Evolutionary conservation across 2,888 invertebrate genomes (phyloP).

Genomic region (Muschampia plurimacula): DNA sequence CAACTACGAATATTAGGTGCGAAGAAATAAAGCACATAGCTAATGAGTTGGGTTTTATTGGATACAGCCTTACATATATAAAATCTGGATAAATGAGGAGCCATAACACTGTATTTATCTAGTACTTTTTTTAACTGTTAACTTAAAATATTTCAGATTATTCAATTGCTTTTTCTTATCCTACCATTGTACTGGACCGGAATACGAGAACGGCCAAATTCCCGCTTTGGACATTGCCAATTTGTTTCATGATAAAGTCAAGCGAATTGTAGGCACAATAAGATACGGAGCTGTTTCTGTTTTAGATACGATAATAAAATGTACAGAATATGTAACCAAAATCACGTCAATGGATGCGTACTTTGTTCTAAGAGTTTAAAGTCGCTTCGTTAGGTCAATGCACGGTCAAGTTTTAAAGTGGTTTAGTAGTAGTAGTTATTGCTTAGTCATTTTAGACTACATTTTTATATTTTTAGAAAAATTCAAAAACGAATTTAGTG

Average conservation of each 20-base stretch:
- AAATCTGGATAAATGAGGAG: background rate
- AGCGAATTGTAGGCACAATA: constrained; percentile 7
- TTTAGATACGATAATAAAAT: background rate
- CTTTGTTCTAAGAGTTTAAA: background rate
- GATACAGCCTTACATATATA: background rate
- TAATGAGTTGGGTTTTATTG: no score
- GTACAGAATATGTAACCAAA: background rate
- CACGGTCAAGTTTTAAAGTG: no score
- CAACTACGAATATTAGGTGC: no score
- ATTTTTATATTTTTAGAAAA: no score
- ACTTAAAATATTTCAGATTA: constrained; percentile 11
- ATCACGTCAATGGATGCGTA: no score
- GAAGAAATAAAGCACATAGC: no score
- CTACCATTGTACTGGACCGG: background rate
- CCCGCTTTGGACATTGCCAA: constrained; percentile 35
- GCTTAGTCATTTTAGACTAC: no score
- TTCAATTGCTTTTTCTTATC: constrained; percentile 12
- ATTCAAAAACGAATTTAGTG: no score
- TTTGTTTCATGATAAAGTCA: constrained; percentile 25
- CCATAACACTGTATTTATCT: background rate
- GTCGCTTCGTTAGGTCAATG: no score
- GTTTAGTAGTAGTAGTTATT: no score
- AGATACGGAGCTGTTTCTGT: background rate
- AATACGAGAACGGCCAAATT: constrained; percentile 16
- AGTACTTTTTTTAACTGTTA: background rate